Base-by-base conservation (phyloP, 2,797 vertebrate genomes). In the Catostomus latipinnis region DNA sequence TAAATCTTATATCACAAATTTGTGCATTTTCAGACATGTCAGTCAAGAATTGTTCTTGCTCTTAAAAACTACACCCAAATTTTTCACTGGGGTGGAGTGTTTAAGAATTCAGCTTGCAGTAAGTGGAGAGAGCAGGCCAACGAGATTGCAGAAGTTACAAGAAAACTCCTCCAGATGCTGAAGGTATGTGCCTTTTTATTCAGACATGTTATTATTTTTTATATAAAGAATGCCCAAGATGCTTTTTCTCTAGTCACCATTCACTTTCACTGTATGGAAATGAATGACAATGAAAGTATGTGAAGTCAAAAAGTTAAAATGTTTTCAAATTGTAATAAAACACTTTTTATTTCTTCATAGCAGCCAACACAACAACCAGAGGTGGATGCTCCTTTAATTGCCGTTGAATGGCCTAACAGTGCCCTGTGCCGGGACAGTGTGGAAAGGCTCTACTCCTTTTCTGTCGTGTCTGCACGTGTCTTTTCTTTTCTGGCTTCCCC, bases 361-460 rank as follows among this genome's bases (percentile, higher is more conserved):
- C 34, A 34, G 34, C 34, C 34, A 34, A 34, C 45, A 6, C 60
- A 86, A 82, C 57, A 77, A 65, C 54, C 70, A 43, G 10, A 4
- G 2, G 57, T 54, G 34, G 0, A 7, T 0, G 49, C 10, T 8
- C 82, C 76, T 13, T 14, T 71, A 0, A 10, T 0, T 0, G 0
- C 16, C 0, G 0, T 0, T 0, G 0, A 0, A 0, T 92, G 88
- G 88, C 0, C 74, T 6, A 0, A 71, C 52, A 0, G 0, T 0
- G 8, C 34, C 0, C 48, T 92, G 50, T 94, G 89, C 81, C 49
- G 63, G 1, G 87, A 93, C 89, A 89, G 82, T n/a, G 43, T 91
- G 62, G 86, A 94, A 46, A 82, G 93, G 7, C 88, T 95, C 50
- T 92, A 89, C 84, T 94, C 94, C 73, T 95, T 95, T 87, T 94